Base-by-base conservation (phyloP, 1,140 invertebrate species). In the Drosophila yakuba region DNA sequence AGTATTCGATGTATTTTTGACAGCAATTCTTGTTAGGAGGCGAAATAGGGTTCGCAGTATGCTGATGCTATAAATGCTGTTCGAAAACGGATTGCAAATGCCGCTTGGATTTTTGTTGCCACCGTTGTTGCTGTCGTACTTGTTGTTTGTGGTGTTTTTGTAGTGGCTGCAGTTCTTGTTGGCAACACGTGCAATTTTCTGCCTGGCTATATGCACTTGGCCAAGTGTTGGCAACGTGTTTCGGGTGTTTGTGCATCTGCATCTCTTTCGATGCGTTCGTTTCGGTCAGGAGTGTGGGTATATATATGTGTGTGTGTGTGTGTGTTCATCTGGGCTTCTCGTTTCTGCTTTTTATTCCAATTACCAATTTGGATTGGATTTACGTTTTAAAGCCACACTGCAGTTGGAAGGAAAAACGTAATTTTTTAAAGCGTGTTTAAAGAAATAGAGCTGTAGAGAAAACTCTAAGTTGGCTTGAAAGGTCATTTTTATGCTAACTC, bases 311-410 rank as follows among this genome's bases (percentile, higher is more conserved):
- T 23, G 10, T 56, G 39, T 57, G 14, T 12, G 41, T 57, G 14
- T 32, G 41, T 51, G 35, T 58, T 50, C 43, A 45, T 61, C 47
- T 52, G 59, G 43, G 35, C 15, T 47, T 54, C 47, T 80, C 56
- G 55, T 28, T 45, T 64, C 51, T 55, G 54, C 59, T 55, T 66
- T 88, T 86, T 78, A 82, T 88, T 83, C 83, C 75, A 82, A 82
- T 86, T 86, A 83, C 83, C 83, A 88, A 88, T 86, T 66, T 62
- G 52, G 79, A 83, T 88, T 79, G 71, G 79, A 88, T 83, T 88
- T 83, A 41, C 71, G 78, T 71, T 82, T 88, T 82, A 82, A 82
- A 54, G 45, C 47, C 32, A 23, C 38, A 8, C 51, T 17, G 57
- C 6, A 39, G 15, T 5, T n/a, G 41, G 32, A 28, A n/a, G 2